Conservation (phyloP, 1,140 invertebrate species). For the Leptopilina boulardi region DNA sequence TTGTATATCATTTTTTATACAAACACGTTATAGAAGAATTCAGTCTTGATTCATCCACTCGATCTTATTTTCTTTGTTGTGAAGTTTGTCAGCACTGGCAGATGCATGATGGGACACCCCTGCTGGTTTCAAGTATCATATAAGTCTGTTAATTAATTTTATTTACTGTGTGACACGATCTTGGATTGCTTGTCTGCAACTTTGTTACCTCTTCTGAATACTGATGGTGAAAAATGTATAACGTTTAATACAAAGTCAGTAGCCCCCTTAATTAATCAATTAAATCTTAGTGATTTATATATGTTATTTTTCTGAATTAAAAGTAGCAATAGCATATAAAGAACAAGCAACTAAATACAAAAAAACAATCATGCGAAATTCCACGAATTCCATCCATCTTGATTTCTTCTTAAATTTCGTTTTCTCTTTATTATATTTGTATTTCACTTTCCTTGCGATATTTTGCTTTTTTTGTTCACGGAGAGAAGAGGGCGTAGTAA, state of each 20-base stretch:
- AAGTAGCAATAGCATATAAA: background rate
- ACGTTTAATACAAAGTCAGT: background rate
- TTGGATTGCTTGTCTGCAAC: constrained; percentile 17
- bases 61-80: constrained; percentile 20
- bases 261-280: background rate
- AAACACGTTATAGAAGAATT: constrained; percentile 30
- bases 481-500: no score
- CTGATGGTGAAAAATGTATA: constrained; percentile 10
- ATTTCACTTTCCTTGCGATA: no score
- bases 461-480: no score
- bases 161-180: constrained; percentile 28
- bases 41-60: constrained; percentile 10
- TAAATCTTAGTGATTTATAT: background rate
- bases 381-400: no score
- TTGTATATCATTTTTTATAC: no score
- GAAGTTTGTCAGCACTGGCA: constrained; percentile 17
- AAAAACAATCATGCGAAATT: no score
- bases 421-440: no score
- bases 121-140: background rate
- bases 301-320: background rate
- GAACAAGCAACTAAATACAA: background rate
- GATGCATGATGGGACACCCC: constrained; percentile 16
- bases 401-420: no score
- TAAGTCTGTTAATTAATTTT: constrained; percentile 32
- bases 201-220: constrained; percentile 19